phyloP scores from a whole-genome alignment of 2,888 invertebrate species.

The Caenorhabditis imperialis region DNA sequence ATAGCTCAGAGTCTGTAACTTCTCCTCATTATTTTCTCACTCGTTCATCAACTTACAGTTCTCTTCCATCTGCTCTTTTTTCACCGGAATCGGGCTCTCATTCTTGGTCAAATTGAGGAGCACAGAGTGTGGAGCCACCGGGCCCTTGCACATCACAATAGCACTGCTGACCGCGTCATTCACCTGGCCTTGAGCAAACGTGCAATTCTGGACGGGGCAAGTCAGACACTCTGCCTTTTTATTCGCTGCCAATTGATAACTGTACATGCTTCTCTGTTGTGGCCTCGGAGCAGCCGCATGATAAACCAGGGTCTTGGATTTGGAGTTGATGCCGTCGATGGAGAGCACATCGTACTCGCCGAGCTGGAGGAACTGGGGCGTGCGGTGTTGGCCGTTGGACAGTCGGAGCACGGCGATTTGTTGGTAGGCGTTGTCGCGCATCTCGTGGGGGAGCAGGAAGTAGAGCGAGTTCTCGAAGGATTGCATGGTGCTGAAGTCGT shows the following conservation, averaged over 20 bases:
- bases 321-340: conserved; percentile 23
- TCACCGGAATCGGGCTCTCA: too few species aligned
- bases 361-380: conserved; percentile 62
- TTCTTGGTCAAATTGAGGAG: conserved; percentile 11
- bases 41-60: conserved; percentile 4
- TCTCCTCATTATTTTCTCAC: background rate
- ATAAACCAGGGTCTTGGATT: conserved; percentile 16
- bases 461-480: conserved; percentile 76
- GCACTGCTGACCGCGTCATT: conserved; percentile 18
- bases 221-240: conserved; percentile 12
- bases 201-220: conserved; percentile 33
- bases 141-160: conserved; percentile 33
- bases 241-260: background rate
- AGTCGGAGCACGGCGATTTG: conserved; percentile 76
- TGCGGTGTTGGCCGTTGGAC: conserved; percentile 1
- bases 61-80: conserved; percentile 3
- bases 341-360: conserved; percentile 68
- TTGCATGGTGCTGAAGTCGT: conserved; percentile 57
- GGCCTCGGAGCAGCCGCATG: conserved; percentile 46
- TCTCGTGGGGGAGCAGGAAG: conserved; percentile 78
- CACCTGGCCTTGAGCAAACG: conserved; percentile 23
- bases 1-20: conserved; percentile 24
- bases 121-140: conserved; percentile 31
- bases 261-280: conserved; percentile 15
- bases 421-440: conserved; percentile 78